Evolutionary conservation across 1,140 invertebrate species (phyloP).

Genomic region (Neelides sp.): DNA sequence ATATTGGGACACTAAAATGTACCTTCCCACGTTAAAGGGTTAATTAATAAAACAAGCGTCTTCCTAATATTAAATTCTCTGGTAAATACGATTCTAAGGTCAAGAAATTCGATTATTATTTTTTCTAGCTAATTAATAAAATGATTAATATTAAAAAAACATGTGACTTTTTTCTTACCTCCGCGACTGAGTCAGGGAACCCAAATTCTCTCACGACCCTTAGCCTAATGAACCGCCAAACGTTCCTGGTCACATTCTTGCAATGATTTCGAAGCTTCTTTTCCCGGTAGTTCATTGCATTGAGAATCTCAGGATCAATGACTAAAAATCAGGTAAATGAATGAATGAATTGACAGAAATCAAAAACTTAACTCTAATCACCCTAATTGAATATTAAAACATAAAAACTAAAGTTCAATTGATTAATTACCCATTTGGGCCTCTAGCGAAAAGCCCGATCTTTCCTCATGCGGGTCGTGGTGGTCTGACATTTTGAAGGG

Average conservation of each 20-base stretch:
- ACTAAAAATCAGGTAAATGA: too few relatives aligned
- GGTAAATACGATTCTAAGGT: not conserved
- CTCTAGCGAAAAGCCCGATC: too few relatives aligned
- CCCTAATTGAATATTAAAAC: too few relatives aligned
- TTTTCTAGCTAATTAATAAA: not conserved
- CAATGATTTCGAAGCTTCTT: conserved; percentile 60
- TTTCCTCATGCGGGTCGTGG: not conserved
- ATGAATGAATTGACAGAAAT: too few relatives aligned
- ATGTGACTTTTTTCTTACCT: too few relatives aligned
- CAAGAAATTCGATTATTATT: not conserved
- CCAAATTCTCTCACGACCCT: conserved; percentile 87
- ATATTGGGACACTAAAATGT: not conserved
- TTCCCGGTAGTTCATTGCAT: conserved; percentile 73
- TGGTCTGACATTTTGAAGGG: not conserved
- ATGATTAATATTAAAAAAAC: conserved; percentile 1
- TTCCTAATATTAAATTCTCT: not conserved
- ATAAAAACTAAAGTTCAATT: too few relatives aligned
- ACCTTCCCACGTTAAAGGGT: not conserved
- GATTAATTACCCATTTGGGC: too few relatives aligned
- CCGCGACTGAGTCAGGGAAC: conserved; percentile 77
- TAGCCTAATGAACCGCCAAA: conserved; percentile 56
- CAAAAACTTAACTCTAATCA: too few relatives aligned
- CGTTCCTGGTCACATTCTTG: conserved; percentile 15
- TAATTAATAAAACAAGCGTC: not conserved
- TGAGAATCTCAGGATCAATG: conserved; percentile 57